These are phyloP conservation scores for Melierax canorus DNA, from an alignment of 2,113 vertebrate genomes.

Conservation along the genomic window DNA sequence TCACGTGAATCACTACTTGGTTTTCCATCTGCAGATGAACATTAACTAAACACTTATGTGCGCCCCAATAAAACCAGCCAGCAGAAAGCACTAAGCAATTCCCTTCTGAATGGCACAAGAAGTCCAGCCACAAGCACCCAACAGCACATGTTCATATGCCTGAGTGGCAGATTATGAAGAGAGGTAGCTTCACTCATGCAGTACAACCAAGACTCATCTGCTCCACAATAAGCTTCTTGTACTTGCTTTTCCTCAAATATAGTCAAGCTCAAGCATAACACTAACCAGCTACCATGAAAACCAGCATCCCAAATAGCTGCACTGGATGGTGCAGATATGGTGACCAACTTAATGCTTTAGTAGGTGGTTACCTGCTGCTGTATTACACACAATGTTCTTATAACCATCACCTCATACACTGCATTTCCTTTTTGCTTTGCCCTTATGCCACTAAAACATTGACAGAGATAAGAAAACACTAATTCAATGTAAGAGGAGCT, in stretches of 20 bases:
- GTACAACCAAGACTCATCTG: background rate
- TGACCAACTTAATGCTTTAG: background rate
- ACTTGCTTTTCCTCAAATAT: background rate
- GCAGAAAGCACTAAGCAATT: background rate
- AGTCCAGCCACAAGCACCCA: background rate
- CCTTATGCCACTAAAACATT: background rate
- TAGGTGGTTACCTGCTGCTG: background rate
- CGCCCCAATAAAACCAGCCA: background rate
- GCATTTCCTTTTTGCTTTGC: background rate
- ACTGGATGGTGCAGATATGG: fast-evolving
- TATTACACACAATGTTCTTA: background rate
- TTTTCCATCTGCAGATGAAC: background rate
- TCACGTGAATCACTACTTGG: background rate
- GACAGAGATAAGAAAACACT: background rate
- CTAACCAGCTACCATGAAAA: background rate
- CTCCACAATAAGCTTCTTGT: background rate
- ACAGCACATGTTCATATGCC: background rate
- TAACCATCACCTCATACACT: background rate
- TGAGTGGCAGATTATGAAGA: background rate
- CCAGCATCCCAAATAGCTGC: background rate
- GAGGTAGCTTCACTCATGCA: background rate
- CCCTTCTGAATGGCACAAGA: background rate
- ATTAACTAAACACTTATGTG: background rate
- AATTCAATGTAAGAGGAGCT: background rate
- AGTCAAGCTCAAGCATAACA: background rate